Evolutionary conservation across 2,888 invertebrate species (phyloP).

Genomic region (Nasonia oneida): DNA sequence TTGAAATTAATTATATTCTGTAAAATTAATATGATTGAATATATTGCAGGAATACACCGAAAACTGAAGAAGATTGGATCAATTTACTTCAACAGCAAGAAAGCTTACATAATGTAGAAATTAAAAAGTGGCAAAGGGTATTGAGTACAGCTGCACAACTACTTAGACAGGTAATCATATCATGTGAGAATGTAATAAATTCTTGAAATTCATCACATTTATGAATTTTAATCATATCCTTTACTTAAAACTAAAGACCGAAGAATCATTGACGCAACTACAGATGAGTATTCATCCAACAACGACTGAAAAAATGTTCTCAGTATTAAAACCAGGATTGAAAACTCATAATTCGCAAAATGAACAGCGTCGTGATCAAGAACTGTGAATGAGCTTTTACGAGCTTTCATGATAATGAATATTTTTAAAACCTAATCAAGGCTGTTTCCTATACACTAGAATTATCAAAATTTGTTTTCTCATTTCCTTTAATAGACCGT

Average conservation of each 20-base stretch:
- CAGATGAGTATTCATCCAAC: constrained; percentile 84
- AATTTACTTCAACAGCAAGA: constrained; percentile 90
- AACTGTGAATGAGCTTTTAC: constrained; percentile 64
- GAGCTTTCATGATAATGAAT: constrained; percentile 43
- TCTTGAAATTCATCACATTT: constrained; percentile 31
- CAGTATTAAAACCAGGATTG: constrained; percentile 78
- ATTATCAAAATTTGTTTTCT: constrained; percentile 52
- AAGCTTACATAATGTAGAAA: constrained; percentile 88
- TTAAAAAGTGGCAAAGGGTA: constrained; percentile 90
- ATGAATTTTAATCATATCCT: constrained; percentile 55
- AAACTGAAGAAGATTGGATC: constrained; percentile 91
- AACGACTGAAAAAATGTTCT: constrained; percentile 81
- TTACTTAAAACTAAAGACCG: constrained; percentile 83
- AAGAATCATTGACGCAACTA: constrained; percentile 87
- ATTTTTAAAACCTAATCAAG: constrained; percentile 57
- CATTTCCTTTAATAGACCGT: constrained; percentile 26
- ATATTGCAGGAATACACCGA: constrained; percentile 83
- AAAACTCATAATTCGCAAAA: constrained; percentile 72
- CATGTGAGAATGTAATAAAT: constrained; percentile 40
- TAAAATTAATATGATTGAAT: neutral
- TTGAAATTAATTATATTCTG: neutral
- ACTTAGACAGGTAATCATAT: constrained; percentile 84
- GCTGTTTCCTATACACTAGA: constrained; percentile 54
- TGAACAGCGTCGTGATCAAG: constrained; percentile 67
- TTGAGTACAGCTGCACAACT: constrained; percentile 86